Evolutionary conservation across 1,140 invertebrate species (phyloP).

Genomic region (Ditylenchus dipsaci): DNA sequence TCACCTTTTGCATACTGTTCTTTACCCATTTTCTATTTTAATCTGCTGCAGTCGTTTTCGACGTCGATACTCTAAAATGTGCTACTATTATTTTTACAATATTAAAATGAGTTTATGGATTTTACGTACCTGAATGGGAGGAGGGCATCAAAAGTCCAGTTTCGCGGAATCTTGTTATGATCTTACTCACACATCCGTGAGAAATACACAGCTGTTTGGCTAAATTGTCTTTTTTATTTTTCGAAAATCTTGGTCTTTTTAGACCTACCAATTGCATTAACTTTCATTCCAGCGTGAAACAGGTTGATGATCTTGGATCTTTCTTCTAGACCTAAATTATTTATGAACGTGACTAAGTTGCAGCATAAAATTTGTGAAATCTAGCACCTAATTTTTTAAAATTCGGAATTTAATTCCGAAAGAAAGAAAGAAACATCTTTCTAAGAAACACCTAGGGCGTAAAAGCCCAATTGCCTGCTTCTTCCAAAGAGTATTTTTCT

Average conservation of each 20-base stretch:
- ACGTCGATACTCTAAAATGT: slow-evolving; percentile 42
- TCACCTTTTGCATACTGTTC: too few species aligned
- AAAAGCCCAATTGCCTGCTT: too few species aligned
- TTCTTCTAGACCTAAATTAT: slow-evolving; percentile 35
- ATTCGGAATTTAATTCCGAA: too few species aligned
- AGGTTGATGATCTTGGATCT: slow-evolving; percentile 47
- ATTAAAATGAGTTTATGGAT: too few species aligned
- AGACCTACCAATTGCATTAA: slow-evolving; percentile 40
- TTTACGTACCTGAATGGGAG: slow-evolving; percentile 38
- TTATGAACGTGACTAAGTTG: too few species aligned
- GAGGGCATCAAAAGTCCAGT: slow-evolving; percentile 51
- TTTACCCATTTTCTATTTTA: slow-evolving; percentile 2
- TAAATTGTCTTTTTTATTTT: slow-evolving; percentile 1
- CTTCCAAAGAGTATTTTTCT: too few species aligned
- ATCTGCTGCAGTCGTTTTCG: slow-evolving; percentile 34
- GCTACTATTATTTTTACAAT: too few species aligned
- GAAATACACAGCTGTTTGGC: slow-evolving; percentile 56
- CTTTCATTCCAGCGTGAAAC: slow-evolving; percentile 56
- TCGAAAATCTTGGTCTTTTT: too few species aligned
- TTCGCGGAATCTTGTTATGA: slow-evolving; percentile 56
- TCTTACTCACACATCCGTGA: slow-evolving; percentile 56
- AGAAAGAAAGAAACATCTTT: too few species aligned
- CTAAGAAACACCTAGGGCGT: too few species aligned
- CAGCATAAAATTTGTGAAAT: too few species aligned
- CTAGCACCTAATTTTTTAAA: too few species aligned